Evolutionary conservation across 2,888 invertebrate species (phyloP).

Genomic region (Neoitamus cyanurus): DNA sequence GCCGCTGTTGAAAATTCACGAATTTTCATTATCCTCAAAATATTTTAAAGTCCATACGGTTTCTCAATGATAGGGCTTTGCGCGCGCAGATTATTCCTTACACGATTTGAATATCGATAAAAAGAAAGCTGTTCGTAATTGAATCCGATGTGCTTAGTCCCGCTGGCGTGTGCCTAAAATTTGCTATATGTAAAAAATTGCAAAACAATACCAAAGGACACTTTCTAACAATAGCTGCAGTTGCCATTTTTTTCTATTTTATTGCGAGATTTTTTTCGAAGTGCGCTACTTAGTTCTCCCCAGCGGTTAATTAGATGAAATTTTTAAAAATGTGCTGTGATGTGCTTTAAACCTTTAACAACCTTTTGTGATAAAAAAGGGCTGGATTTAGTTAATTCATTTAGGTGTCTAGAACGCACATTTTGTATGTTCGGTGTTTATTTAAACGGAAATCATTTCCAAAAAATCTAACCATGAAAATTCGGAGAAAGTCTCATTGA

Average conservation of each 20-base stretch:
- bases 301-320: not conserved
- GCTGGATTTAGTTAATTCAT: not conserved
- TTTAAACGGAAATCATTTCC: not conserved
- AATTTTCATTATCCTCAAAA: conserved; percentile 29
- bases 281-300: not conserved
- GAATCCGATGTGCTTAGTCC: not conserved
- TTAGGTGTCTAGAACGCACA: not conserved
- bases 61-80: conserved; percentile 14
- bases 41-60: not conserved
- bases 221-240: not conserved
- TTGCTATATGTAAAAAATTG: not conserved
- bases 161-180: not conserved
- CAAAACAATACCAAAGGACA: not conserved
- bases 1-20: not conserved
- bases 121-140: not conserved
- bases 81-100: conserved; percentile 2
- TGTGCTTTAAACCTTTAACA: not conserved
- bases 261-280: not conserved
- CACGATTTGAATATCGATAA: not conserved
- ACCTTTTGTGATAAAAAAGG: not conserved
- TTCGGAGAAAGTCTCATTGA: not conserved
- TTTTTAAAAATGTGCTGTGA: not conserved
- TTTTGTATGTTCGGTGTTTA: not conserved
- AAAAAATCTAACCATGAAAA: not conserved
- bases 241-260: not conserved